Base-by-base conservation (phyloP, 2,888 invertebrate species). In the Ornithoptera alexandrae region DNA sequence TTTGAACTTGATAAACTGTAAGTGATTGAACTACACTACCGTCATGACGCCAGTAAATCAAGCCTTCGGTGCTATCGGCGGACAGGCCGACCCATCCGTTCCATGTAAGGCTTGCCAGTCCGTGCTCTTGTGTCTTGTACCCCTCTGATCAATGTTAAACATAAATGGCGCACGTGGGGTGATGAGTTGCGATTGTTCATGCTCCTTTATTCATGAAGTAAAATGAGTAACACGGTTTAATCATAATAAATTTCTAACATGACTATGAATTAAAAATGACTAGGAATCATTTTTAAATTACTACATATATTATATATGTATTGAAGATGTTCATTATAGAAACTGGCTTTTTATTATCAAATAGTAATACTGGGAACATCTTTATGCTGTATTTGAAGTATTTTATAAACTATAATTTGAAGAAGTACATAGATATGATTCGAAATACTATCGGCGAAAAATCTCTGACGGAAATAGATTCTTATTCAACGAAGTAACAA, bases 111-210 rank as follows among this genome's bases (percentile, higher is more conserved):
- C 62, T 61, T 15, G 46, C 20, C 17, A 60, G 64, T 64, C 67
- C 46, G 42, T 67, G 46, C 62, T 57, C 70, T 63, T 59, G 64
- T 67, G 64, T 70, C 70, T 30, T 63, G 64, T 65, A 65, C 62
- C 20, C n/a, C 56, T 58, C 57, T 67, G 64, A 70, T 64, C 67
- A 65, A 70, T 64, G 67, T 65, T 61, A 56, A 67, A 57, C 70
- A 42, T 71, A 71, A 68, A 71, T 61, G 67, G 70, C 42, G 57
- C 57, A 56, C 56, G 50, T 50, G 22, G 57, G 20, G 70, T 71
- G 70, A 71, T 42, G 67, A 39, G 61, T 58, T 39, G 20, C 56
- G 17, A 67, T 22, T 67, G 62, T 67, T 60, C 59, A 57, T 60
- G 58, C 12, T 30, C 22, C 24, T 36, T 24, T 65, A 67, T 71